phyloP scores from a whole-genome alignment of 2,888 invertebrate genomes.

The Matsumyia berberina region DNA sequence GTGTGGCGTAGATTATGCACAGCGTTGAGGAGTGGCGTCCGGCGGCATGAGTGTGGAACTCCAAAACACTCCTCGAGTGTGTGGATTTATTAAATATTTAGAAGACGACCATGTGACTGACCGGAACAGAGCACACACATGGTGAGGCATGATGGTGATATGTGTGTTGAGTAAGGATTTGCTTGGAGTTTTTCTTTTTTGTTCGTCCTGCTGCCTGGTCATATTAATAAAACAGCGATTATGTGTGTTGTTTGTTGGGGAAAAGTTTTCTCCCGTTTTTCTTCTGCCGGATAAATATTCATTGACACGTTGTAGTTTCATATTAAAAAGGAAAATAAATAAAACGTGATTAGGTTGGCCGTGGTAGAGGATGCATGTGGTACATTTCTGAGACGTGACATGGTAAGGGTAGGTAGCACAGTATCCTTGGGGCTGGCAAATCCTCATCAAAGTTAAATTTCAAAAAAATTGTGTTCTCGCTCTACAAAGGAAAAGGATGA shows the following conservation, averaged over 20 bases:
- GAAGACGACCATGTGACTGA: slow-evolving; percentile 69
- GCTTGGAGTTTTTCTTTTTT: slow-evolving; percentile 18
- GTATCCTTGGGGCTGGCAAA: too few relatives aligned
- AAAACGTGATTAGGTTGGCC: slow-evolving; percentile 55
- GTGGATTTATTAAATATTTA: slow-evolving; percentile 75
- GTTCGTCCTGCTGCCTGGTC: neutral
- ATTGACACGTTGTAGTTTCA: slow-evolving; percentile 62
- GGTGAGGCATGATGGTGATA: slow-evolving; percentile 22
- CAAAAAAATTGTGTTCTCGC: too few relatives aligned
- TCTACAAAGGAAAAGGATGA: too few relatives aligned
- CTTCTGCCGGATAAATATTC: slow-evolving; percentile 51
- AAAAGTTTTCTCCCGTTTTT: slow-evolving; percentile 40
- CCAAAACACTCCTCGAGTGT: slow-evolving; percentile 32
- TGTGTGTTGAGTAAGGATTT: slow-evolving; percentile 68
- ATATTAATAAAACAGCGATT: slow-evolving; percentile 73
- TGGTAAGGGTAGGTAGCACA: too few relatives aligned
- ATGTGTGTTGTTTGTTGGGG: slow-evolving; percentile 54
- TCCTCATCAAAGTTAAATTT: too few relatives aligned
- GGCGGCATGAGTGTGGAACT: slow-evolving; percentile 16
- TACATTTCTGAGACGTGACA: too few relatives aligned
- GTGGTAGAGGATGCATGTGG: too few relatives aligned
- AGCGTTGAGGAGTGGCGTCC: slow-evolving; percentile 28
- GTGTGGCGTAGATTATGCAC: slow-evolving; percentile 70
- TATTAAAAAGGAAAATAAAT: slow-evolving; percentile 44
- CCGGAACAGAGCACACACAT: slow-evolving; percentile 38